Percentiles rank a stretch among this genome's conserved stretches.
These are phyloP conservation scores for Rhombomys opimus DNA, from an alignment of 2,113 vertebrate genomes.

Conservation along the genomic window DNA sequence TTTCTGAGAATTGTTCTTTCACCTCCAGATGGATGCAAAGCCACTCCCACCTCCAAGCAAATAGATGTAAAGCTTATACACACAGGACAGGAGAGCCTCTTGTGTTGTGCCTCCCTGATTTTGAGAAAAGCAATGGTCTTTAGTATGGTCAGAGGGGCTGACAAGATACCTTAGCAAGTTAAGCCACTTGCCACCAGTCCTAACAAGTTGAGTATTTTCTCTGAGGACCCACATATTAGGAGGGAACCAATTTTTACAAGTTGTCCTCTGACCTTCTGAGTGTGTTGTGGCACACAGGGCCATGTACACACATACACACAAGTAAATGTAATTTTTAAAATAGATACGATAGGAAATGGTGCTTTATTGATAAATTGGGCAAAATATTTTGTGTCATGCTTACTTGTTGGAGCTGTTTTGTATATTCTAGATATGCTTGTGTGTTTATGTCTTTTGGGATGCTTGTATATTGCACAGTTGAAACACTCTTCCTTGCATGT, in stretches of 20 bases:
- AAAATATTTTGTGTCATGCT: not conserved
- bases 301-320: not conserved
- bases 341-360: not conserved
- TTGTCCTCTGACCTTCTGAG: not conserved
- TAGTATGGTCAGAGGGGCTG: not conserved
- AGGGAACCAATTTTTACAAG: not conserved
- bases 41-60: not conserved
- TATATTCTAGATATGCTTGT: not conserved
- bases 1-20: not conserved
- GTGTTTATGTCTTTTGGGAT: conserved; percentile 17
- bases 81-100: not conserved
- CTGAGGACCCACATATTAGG: not conserved
- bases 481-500: not conserved
- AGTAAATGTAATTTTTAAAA: not conserved
- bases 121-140: not conserved
- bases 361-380: conserved; percentile 24
- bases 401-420: not conserved
- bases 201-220: not conserved
- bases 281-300: not conserved
- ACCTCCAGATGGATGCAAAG: not conserved
- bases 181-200: not conserved
- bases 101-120: not conserved
- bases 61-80: not conserved
- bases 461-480: not conserved
- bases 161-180: not conserved